phyloP scores from a whole-genome alignment of 2,888 invertebrate species.

The Ochropleura leucogaster region DNA sequence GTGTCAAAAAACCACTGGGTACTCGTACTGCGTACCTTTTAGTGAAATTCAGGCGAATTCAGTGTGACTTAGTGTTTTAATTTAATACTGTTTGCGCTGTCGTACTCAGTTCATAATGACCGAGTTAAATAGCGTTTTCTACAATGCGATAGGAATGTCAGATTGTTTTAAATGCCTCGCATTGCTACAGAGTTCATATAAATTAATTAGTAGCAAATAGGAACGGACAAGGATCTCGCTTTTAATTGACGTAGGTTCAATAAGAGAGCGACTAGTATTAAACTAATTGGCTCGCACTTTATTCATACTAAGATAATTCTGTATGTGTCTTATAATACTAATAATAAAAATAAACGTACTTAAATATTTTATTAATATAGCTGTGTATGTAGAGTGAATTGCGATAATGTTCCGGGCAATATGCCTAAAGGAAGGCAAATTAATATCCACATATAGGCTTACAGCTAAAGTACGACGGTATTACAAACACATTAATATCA shows the following conservation, averaged over 20 bases:
- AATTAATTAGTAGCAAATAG: constrained; percentile 43
- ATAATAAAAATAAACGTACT: constrained; percentile 12
- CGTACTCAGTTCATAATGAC: constrained; percentile 24
- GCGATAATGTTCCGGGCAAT: constrained; percentile 54
- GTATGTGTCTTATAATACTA: background rate
- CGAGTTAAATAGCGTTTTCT: constrained; percentile 20
- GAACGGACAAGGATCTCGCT: constrained; percentile 22
- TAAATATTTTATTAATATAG: constrained; percentile 34
- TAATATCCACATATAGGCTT: constrained; percentile 52
- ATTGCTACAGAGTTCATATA: constrained; percentile 15
- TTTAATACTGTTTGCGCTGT: constrained; percentile 21
- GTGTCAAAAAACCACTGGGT: constrained; percentile 30
- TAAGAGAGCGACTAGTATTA: constrained; percentile 8
- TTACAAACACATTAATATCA: constrained; percentile 50
- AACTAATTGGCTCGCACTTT: background rate
- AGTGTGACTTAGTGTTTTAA: constrained; percentile 24
- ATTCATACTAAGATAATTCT: constrained; percentile 5
- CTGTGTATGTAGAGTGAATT: constrained; percentile 47
- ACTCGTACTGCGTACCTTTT: constrained; percentile 10
- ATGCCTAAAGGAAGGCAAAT: constrained; percentile 56
- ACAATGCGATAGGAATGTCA: constrained; percentile 40
- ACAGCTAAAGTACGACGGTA: constrained; percentile 36
- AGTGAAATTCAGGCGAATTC: constrained; percentile 10
- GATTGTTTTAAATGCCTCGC: constrained; percentile 41
- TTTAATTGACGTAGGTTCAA: constrained; percentile 21